These are phyloP conservation scores for Dorcus parallelipipedus DNA, from an alignment of 2,888 invertebrate genomes.

Conservation along the genomic window DNA sequence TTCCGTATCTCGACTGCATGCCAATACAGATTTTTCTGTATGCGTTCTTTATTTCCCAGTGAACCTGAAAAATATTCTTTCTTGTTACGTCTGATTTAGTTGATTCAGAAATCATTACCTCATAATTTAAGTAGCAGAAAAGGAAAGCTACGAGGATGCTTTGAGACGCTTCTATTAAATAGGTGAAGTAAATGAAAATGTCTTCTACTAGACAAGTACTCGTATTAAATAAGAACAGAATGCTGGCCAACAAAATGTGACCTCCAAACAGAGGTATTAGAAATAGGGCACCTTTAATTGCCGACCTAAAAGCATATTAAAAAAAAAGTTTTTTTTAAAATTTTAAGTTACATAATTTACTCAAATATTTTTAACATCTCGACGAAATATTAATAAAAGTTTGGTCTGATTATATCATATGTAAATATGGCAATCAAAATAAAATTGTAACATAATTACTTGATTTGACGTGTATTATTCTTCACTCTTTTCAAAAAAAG, in stretches of 20 bases:
- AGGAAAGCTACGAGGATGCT: constrained; percentile 62
- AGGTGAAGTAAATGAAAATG: constrained; percentile 58
- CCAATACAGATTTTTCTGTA: constrained; percentile 3
- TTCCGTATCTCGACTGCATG: constrained; percentile 6
- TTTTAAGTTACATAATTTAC: no score
- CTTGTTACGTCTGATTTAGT: background rate
- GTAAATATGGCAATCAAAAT: no score
- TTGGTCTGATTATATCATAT: no score
- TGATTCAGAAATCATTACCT: constrained; percentile 42
- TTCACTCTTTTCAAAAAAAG: constrained; percentile 55
- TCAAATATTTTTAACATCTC: no score
- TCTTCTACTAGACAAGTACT: constrained; percentile 54
- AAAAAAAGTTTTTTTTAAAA: no score
- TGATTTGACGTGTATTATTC: constrained; percentile 38
- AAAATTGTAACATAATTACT: constrained; percentile 21
- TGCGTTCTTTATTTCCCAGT: constrained; percentile 3
- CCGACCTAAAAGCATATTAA: constrained; percentile 50
- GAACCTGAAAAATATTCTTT: constrained; percentile 3
- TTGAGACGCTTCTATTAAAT: constrained; percentile 59
- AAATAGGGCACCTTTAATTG: constrained; percentile 63
- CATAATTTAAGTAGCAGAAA: constrained; percentile 65
- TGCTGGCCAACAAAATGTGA: constrained; percentile 62
- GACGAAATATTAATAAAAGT: no score
- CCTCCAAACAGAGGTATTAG: constrained; percentile 68
- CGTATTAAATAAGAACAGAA: constrained; percentile 52